Percentiles rank a stretch among this genome's conserved stretches.
Evolutionary conservation across 2,113 vertebrate species (phyloP).

Genomic region (Columbina picui): DNA sequence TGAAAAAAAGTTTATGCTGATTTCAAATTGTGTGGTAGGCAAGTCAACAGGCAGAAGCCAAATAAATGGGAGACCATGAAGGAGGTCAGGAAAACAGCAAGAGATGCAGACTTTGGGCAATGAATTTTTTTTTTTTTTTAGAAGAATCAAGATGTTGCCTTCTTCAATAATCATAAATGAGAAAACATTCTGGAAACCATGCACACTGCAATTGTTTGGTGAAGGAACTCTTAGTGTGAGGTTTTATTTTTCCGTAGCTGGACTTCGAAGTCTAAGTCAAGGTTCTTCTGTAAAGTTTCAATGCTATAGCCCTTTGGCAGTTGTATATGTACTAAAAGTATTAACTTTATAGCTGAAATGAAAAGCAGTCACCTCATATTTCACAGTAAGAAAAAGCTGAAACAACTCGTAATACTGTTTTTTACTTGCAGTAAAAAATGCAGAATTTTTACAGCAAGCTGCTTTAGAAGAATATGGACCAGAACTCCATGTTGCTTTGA

Average conservation of each 20-base stretch:
- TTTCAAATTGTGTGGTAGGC: background rate
- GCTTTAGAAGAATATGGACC: constrained; percentile 91
- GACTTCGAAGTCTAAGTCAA: background rate
- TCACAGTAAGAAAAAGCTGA: background rate
- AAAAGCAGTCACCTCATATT: background rate
- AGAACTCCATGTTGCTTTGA: constrained; percentile 89
- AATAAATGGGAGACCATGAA: background rate
- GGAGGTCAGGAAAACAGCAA: background rate
- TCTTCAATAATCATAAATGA: background rate
- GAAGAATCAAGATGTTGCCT: background rate
- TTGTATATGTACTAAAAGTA: background rate
- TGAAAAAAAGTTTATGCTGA: background rate
- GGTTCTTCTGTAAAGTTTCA: background rate
- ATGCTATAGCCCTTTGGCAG: background rate
- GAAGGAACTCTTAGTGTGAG: background rate
- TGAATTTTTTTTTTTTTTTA: background rate
- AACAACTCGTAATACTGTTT: background rate
- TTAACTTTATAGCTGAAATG: background rate
- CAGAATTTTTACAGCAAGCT: constrained; percentile 86
- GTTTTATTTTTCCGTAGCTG: background rate
- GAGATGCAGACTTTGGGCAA: background rate
- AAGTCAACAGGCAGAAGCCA: background rate
- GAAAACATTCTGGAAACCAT: background rate
- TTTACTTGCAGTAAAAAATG: constrained; percentile 78
- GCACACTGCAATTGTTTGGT: background rate